A percentile compares a stretch with the other conserved stretches of the same genome.
Conservation (phyloP, 1,140 invertebrate species). For the Spodoptera litura region DNA sequence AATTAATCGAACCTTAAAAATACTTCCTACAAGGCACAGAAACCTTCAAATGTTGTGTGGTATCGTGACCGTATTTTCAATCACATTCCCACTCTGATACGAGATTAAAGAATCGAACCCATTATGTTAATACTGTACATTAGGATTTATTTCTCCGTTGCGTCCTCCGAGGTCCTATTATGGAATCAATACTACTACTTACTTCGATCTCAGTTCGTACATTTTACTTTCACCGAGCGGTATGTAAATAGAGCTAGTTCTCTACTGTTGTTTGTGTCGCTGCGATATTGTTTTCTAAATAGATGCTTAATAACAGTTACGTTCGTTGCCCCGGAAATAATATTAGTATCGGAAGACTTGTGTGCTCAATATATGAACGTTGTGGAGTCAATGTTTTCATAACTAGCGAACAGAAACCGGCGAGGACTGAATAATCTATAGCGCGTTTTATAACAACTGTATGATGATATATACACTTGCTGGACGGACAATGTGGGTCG, state of each 20-base stretch:
- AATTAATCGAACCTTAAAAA: conserved; percentile 8
- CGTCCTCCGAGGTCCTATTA: conserved; percentile 54
- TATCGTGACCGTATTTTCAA: conserved; percentile 51
- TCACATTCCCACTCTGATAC: conserved; percentile 47
- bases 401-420: background rate
- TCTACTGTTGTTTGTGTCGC: conserved; percentile 43
- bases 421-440: conserved; percentile 51
- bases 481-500: conserved; percentile 69
- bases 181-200: conserved; percentile 54
- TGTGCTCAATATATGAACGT: conserved; percentile 15
- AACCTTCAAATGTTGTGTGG: background rate
- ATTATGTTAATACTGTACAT: conserved; percentile 65
- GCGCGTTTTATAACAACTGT: conserved; percentile 51
- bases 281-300: conserved; percentile 42
- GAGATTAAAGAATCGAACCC: conserved; percentile 48
- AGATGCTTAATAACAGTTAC: conserved; percentile 40
- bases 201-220: conserved; percentile 37
- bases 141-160: conserved; percentile 58
- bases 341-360: conserved; percentile 11
- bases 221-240: conserved; percentile 58
- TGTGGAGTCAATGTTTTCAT: conserved; percentile 24
- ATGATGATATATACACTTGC: conserved; percentile 65
- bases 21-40: background rate
- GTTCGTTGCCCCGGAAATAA: conserved; percentile 18
- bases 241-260: conserved; percentile 53